Evolutionary conservation across 2,888 invertebrate species (phyloP), one percentile per base, ranked within the genome.

Genomic region (Campopleginae sp.): DNA sequence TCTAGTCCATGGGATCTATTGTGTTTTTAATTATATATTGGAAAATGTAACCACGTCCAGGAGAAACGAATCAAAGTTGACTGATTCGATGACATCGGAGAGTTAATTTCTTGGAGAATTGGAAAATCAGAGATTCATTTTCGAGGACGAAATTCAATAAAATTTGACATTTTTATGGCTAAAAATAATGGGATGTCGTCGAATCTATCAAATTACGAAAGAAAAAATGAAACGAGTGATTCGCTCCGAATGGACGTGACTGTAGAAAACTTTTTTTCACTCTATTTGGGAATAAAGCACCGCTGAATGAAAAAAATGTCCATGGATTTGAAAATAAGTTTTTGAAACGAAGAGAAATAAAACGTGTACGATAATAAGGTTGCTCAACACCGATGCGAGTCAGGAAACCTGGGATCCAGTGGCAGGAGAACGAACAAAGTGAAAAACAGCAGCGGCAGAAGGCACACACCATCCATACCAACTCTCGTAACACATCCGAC

Each of bases 391-490:
- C 92, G 91, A 89, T 90, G 91, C 91, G 92, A 92, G 89, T 90
- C 92, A 86, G 89, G 91, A 85, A 85, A 89, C 87, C 86, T 90
- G 87, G 89, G 89, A 86, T 85, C 89, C 86, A 90, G 90, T 90
- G 92, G 91, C 91, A 91, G 93, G 90, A 91, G 92, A 90, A 86
- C 95, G 94, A 94, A 94, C 95, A 91, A 95, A 94, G 93, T 94
- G 94, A 91, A 95, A 95, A 94, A 87, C 92, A 95, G 93, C 94
- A 94, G 88, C 90, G 88, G 88, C 85, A 90, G 92, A 90, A 91
- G 92, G 84, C 92, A 90, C 89, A 89, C 90, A 84, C 88, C 91
- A 85, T 90, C 91, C 84, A 89, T 91, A 80, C 87, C 91, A 85
- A 89, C 91, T 82, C 90, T 92, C 89, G 91, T 91, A 88, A 88